Conservation (phyloP, 23 tunicate species). For the Aplidium turbinatum region DNA sequence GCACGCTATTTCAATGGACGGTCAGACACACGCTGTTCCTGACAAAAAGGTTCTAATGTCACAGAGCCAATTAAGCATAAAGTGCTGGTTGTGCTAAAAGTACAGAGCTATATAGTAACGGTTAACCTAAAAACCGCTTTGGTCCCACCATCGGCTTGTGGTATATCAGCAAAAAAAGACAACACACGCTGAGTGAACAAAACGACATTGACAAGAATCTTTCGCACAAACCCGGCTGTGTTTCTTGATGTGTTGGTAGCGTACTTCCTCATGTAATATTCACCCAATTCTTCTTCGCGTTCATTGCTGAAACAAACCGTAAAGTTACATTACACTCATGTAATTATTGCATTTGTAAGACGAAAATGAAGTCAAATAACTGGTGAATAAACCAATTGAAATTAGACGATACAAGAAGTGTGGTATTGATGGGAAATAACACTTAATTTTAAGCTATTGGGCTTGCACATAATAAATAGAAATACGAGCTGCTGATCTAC, state of each 20-base stretch:
- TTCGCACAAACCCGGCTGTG: slow-evolving; percentile 50
- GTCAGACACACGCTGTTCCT: too few relatives aligned
- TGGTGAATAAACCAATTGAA: too few relatives aligned
- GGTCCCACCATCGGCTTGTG: not conserved
- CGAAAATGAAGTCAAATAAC: not conserved
- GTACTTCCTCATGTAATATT: slow-evolving; percentile 92
- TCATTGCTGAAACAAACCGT: slow-evolving; percentile 74
- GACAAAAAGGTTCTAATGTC: too few relatives aligned
- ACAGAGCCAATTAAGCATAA: too few relatives aligned
- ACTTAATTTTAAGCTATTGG: not conserved
- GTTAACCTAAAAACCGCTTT: not conserved
- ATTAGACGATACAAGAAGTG: too few relatives aligned
- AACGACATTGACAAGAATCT: too few relatives aligned
- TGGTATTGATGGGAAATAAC: not conserved
- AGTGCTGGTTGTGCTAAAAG: too few relatives aligned
- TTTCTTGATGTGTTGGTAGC: slow-evolving; percentile 42
- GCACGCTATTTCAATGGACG: too few relatives aligned
- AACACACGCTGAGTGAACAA: not conserved
- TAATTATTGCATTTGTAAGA: not conserved
- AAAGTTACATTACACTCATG: not conserved
- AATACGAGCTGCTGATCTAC: too few relatives aligned
- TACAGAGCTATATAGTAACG: too few relatives aligned
- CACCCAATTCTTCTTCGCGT: slow-evolving; percentile 75
- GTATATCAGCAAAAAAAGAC: not conserved
- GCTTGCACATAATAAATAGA: too few relatives aligned